A percentile compares a stretch with the other conserved stretches of the same genome.
These are phyloP conservation scores for Xyrichtys novacula DNA, from an alignment of 2,797 vertebrate species.

Conservation along the genomic window DNA sequence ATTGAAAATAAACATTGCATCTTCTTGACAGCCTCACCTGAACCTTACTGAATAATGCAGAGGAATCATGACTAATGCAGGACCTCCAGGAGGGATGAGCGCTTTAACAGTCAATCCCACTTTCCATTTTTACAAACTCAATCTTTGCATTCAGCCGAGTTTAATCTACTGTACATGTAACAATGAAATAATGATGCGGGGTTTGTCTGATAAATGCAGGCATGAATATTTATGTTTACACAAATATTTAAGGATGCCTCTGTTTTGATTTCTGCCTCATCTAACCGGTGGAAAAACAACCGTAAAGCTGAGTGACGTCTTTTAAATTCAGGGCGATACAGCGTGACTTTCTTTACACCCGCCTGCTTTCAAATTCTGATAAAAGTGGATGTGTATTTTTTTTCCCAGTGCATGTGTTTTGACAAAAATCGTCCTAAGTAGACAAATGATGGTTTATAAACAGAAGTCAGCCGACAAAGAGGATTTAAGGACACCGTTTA, in stretches of 20 bases:
- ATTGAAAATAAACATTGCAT: conserved; percentile 26
- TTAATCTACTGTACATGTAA: conserved; percentile 15
- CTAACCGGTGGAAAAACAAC: not conserved
- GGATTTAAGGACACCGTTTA: conserved; percentile 64
- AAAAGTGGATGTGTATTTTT: not conserved
- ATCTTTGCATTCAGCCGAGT: conserved; percentile 5
- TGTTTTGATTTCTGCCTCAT: not conserved
- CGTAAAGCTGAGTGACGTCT: not conserved
- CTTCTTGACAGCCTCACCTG: conserved; percentile 38
- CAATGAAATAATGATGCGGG: conserved; percentile 21
- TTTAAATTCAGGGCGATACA: not conserved
- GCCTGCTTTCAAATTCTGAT: too few species aligned
- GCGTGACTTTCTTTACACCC: too few species aligned
- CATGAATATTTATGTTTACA: conserved; percentile 4
- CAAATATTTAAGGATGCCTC: not conserved
- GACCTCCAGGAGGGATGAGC: conserved; percentile 40
- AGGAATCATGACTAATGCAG: conserved; percentile 70
- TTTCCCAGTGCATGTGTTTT: accelerated
- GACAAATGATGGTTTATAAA: conserved; percentile 53
- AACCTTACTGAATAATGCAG: conserved; percentile 72
- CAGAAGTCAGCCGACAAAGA: conserved; percentile 57
- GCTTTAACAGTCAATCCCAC: conserved; percentile 19
- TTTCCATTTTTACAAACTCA: conserved; percentile 15
- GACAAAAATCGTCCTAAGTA: conserved; percentile 12
- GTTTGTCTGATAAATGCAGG: conserved; percentile 8